Evolutionary conservation across 2,888 invertebrate genomes (phyloP), one percentile per base, ranked within the genome.

Genomic region (Plagiodera versicolora): DNA sequence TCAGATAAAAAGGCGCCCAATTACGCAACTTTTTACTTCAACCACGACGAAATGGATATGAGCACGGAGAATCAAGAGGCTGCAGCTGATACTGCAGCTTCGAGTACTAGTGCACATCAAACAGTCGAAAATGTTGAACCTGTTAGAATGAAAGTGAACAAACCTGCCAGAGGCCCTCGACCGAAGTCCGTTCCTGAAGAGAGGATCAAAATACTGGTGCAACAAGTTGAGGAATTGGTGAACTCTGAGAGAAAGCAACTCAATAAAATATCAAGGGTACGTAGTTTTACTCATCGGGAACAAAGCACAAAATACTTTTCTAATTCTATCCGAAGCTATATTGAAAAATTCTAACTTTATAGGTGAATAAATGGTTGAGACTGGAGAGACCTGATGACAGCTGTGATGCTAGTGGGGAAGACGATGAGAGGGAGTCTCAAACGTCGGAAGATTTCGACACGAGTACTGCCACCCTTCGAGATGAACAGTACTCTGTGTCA

Each of bases 341-440:
- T 28, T 6, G 28, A 28, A 6, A 28, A 28, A 28, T 9, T 28
- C 9, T 32, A 11, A 11, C 4, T 24, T 39, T 39, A 14, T 14
- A 50, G 51, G 88, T 89, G 63, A 88, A 88, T 74, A 87, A 88
- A 75, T 89, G 89, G 89, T 76, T 89, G 63, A 86, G 86, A 71
- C 83, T 87, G 74, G 83, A 85, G 61, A 81, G 87, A 83, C 85
- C 86, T 50, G 83, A 86, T 58, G 90, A 90, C 77, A 90, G 89
- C 79, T 94, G 93, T 78, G 94, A 94, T 77, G 94, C 94, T 0
- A 94, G 94, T 60, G 92, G 93, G 11, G 94, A 94, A 80, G 93
- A 92, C 69, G 94, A 94, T 46, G 90, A 90, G 6, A 84, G 83
- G 53, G 90, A 90, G 74, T 90, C 91, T 0, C 84, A 89, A 65